A percentile compares a stretch with the other conserved stretches of the same genome.
Conservation (phyloP, 2,888 invertebrate genomes). For the Nomada lathburiana region DNA sequence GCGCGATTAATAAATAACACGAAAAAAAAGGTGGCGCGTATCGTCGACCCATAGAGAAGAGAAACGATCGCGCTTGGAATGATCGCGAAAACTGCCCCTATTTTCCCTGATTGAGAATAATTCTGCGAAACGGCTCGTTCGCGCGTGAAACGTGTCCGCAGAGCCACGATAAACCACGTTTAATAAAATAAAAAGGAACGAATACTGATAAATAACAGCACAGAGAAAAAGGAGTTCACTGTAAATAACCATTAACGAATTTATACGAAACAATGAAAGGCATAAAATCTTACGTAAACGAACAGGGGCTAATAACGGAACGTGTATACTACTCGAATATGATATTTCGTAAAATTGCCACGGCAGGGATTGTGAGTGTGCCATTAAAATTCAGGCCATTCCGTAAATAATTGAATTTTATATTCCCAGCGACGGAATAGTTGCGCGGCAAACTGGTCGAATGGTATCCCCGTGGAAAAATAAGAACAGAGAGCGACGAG, state of each 20-base stretch:
- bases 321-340: background rate
- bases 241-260: too few relatives aligned
- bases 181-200: slow-evolving; percentile 39
- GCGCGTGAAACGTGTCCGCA: slow-evolving; percentile 37
- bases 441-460: background rate
- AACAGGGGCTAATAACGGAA: background rate
- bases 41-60: slow-evolving; percentile 15
- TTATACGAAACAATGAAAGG: too few relatives aligned
- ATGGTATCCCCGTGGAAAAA: background rate
- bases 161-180: slow-evolving; percentile 20
- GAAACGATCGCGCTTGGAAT: slow-evolving; percentile 32
- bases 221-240: background rate
- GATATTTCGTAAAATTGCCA: slow-evolving; percentile 7
- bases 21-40: slow-evolving; percentile 3
- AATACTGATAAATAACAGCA: background rate
- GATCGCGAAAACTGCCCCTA: slow-evolving; percentile 16
- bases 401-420: slow-evolving; percentile 23
- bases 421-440: background rate
- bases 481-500: background rate
- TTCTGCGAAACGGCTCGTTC: slow-evolving; percentile 28
- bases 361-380: background rate
- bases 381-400: slow-evolving; percentile 30
- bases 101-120: slow-evolving; percentile 34
- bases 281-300: too few relatives aligned
- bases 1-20: slow-evolving; percentile 39